Base-by-base conservation (phyloP, 2,888 invertebrate species). In the Alsophila aescularia region DNA sequence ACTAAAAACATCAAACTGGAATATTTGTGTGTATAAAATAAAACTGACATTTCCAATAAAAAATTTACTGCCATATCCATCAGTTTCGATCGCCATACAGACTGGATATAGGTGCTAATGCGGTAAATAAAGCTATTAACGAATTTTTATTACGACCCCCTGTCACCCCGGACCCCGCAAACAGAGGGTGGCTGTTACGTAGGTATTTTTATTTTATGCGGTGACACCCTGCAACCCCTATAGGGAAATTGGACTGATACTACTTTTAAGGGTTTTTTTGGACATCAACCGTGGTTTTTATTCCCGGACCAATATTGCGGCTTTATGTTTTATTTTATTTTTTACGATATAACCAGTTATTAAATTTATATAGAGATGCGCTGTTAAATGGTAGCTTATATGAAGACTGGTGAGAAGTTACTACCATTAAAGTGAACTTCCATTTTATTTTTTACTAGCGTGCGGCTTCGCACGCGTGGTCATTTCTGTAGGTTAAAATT, bases 221-320 rank as follows among this genome's bases (percentile, higher is more conserved):
- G 83, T 86, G 85, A 87, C 88, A 87, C 85, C 79, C 81, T 75
- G 79, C 55, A 81, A 81, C 82, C 78, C 81, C 84, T 83, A 85
- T 89, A 88, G 86, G 87, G 85, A 90, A 90, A 90, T 90, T 90
- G 90, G 87, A 88, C 86, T 87, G 86, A 84, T 89, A 87, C 85
- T 87, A 87, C 82, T 87, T 90, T 87, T 87, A 84, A 89, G 81
- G 82, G 83, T 80, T 85, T 87, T n/a, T 87, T 90, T 83, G 81
- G 86, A 82, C 81, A 84, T 81, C 83, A 85, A 85, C 82, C 73
- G 79, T 75, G 62, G 77, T 79, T 87, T 83, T 87, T 87, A 89
- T 81, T 80, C 73, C 79, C 67, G 74, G 48, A 75, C 79, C 87
- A 84, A 84, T 87, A 87, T 86, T 85, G 81, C 75, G 75, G 76